Evolutionary conservation across 1,140 invertebrate genomes (phyloP).

Genomic region (Babylonia areolata): DNA sequence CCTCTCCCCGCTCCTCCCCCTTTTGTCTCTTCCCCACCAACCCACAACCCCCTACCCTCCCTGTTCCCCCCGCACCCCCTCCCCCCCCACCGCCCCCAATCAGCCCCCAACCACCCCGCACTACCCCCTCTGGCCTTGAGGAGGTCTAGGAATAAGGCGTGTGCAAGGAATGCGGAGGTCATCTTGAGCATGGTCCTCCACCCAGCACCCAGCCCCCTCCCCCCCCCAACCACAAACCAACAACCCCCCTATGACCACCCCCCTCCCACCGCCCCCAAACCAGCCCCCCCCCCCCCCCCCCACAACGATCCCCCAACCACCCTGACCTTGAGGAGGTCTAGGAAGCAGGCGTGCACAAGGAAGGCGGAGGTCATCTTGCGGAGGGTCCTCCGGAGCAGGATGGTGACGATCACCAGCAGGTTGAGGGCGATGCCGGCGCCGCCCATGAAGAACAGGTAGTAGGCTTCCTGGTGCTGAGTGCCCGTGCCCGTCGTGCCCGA

Average conservation of each 20-base stretch:
- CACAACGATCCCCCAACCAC: background rate
- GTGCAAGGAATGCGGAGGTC: constrained; percentile 73
- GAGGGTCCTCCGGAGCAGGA: constrained; percentile 62
- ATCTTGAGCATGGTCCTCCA: constrained; percentile 58
- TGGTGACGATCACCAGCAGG: constrained; percentile 65
- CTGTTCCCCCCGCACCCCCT: too few relatives aligned
- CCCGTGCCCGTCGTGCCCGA: constrained; percentile 39
- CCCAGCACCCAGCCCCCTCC: too few relatives aligned
- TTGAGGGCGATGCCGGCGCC: constrained; percentile 70
- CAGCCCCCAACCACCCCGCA: too few relatives aligned
- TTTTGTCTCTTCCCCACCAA: too few relatives aligned
- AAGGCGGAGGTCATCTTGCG: constrained; percentile 73
- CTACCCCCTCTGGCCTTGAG: constrained; percentile 53
- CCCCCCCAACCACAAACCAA: too few relatives aligned
- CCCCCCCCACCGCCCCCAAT: too few relatives aligned
- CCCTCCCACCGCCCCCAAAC: too few relatives aligned
- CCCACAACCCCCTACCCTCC: too few relatives aligned
- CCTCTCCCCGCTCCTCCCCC: too few relatives aligned
- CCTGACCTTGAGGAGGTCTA: constrained; percentile 69
- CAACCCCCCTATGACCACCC: too few relatives aligned
- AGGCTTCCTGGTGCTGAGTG: constrained; percentile 67
- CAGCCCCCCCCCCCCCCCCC: too few relatives aligned
- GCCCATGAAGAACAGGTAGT: constrained; percentile 72
- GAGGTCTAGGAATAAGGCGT: constrained; percentile 71
- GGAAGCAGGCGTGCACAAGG: constrained; percentile 71